Percentiles rank a stretch among this genome's conserved stretches.
phyloP scores from a whole-genome alignment of 1,140 invertebrate genomes.

The Zaprionus camerounensis region DNA sequence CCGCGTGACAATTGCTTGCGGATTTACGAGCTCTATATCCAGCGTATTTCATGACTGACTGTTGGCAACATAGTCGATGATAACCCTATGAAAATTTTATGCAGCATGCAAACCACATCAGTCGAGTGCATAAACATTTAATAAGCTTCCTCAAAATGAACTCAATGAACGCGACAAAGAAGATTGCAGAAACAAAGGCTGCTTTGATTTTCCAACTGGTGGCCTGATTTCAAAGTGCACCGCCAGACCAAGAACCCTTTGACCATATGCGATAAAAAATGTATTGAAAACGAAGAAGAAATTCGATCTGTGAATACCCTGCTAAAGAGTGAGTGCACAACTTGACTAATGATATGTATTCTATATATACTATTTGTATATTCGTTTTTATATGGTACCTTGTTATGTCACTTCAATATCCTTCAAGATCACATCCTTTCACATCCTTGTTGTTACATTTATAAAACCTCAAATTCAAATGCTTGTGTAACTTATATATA shows the following conservation, averaged over 20 bases:
- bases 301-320: constrained; percentile 16
- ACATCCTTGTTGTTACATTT: too few species aligned
- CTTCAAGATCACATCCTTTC: neutral
- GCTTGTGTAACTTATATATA: too few species aligned
- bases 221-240: constrained; percentile 62
- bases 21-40: constrained; percentile 41
- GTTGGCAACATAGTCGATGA: constrained; percentile 61
- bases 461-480: too few species aligned
- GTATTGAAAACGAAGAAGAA: neutral
- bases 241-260: constrained; percentile 53
- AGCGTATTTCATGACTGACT: constrained; percentile 6
- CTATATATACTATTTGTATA: neutral
- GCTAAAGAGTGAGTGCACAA: neutral
- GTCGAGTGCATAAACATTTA: constrained; percentile 70
- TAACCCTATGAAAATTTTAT: constrained; percentile 65
- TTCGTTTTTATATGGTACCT: neutral
- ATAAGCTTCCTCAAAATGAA: constrained; percentile 54
- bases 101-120: constrained; percentile 45
- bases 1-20: constrained; percentile 35
- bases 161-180: constrained; percentile 61
- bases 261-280: constrained; percentile 71
- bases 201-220: constrained; percentile 77
- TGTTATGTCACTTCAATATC: neutral
- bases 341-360: neutral
- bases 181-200: constrained; percentile 57